Percentiles rank a stretch among this genome's conserved stretches.
Evolutionary conservation across 1,140 invertebrate genomes (phyloP).

Genomic region (Galendromus occidentalis): DNA sequence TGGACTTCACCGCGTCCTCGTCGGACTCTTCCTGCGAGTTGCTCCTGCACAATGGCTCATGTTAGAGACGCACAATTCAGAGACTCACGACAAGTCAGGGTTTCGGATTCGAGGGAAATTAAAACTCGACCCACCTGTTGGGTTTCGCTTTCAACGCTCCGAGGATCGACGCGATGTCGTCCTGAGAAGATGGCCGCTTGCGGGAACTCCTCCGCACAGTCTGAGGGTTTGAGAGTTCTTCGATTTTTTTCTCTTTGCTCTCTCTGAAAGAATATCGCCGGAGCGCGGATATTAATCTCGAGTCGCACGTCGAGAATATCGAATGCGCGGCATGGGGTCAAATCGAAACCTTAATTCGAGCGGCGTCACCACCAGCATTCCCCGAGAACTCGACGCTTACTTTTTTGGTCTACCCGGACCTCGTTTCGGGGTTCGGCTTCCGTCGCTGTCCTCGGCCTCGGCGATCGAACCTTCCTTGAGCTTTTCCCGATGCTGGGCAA

Average conservation of each 20-base stretch:
- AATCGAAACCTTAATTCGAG: too few species aligned
- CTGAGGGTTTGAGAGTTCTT: not conserved
- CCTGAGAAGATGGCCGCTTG: not conserved
- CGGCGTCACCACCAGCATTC: too few species aligned
- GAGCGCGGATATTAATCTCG: too few species aligned
- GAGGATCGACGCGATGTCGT: not conserved
- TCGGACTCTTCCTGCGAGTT: slow-evolving; percentile 14
- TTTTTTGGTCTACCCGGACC: not conserved
- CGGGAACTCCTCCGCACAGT: not conserved
- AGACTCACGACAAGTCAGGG: not conserved
- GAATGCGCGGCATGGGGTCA: too few species aligned
- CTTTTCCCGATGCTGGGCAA: not conserved
- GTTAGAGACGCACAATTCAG: too few species aligned
- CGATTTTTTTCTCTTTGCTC: not conserved
- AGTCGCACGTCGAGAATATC: too few species aligned
- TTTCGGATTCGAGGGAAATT: not conserved
- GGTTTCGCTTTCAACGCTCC: not conserved
- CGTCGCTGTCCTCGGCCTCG: not conserved
- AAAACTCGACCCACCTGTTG: not conserved
- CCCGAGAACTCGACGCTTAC: not conserved
- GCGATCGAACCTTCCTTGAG: not conserved
- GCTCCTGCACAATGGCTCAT: not conserved
- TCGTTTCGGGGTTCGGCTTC: not conserved
- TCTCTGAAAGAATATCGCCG: not conserved
- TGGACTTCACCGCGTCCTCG: not conserved